Evolutionary conservation across 2,888 invertebrate species (phyloP).

Genomic region (Acronicta leporina): DNA sequence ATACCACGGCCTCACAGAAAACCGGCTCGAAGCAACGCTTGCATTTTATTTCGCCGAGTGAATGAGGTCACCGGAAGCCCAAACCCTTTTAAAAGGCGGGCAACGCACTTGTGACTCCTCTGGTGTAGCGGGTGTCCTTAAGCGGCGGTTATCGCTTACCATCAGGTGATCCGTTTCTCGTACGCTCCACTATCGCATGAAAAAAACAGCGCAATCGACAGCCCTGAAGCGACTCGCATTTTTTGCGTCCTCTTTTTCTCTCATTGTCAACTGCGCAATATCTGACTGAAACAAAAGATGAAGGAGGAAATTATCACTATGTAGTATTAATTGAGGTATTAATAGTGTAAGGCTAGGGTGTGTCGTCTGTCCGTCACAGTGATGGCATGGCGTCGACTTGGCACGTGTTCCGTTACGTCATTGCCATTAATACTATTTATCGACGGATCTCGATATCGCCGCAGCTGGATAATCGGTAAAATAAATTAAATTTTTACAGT

Average conservation of each 20-base stretch:
- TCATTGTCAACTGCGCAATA: conserved; percentile 24
- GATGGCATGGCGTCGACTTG: conserved; percentile 45
- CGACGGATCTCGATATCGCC: conserved; percentile 7
- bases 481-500: no score
- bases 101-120: no score
- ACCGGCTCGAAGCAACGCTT: no score
- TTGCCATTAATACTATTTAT: conserved; percentile 12
- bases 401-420: conserved; percentile 44
- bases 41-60: no score
- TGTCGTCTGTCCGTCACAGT: conserved; percentile 42
- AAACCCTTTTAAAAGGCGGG: no score
- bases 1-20: no score
- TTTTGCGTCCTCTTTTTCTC: conserved; percentile 49
- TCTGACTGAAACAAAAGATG: conserved; percentile 34
- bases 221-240: conserved; percentile 35
- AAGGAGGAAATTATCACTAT: conserved; percentile 21
- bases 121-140: no score
- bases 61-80: no score
- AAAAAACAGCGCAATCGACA: conserved; percentile 30
- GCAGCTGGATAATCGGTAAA: background rate
- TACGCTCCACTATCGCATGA: no score
- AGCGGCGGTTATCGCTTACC: no score
- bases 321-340: conserved; percentile 14
- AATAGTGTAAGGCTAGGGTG: conserved; percentile 48
- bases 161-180: no score